These are phyloP conservation scores for Elmis aenea DNA, from an alignment of 2,888 invertebrate species.

Conservation along the genomic window DNA sequence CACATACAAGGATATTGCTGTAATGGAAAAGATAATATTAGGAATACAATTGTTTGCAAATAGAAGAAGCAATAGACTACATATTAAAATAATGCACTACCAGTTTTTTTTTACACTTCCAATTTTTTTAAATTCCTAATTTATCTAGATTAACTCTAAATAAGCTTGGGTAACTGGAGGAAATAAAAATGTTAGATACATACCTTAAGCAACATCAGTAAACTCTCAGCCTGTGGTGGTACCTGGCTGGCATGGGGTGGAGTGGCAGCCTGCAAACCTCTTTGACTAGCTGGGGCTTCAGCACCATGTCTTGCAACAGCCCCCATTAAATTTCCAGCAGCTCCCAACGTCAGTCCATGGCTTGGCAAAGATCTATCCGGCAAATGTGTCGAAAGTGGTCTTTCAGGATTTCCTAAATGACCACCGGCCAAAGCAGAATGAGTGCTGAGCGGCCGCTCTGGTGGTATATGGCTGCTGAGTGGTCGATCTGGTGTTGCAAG, in stretches of 20 bases:
- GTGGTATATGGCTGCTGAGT: constrained; percentile 26
- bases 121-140: too few species aligned
- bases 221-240: constrained; percentile 76
- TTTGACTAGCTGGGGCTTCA: constrained; percentile 51
- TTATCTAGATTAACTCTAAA: too few species aligned
- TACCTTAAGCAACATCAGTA: constrained; percentile 72
- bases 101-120: too few species aligned
- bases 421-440: constrained; percentile 33
- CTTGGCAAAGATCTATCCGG: constrained; percentile 33
- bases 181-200: constrained; percentile 27
- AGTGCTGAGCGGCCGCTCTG: constrained; percentile 36
- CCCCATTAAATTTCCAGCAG: constrained; percentile 44
- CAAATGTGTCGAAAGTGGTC: constrained; percentile 24
- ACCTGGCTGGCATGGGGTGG: constrained; percentile 75
- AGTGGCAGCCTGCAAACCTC: constrained; percentile 52
- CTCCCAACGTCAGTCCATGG: constrained; percentile 44
- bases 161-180: too few species aligned
- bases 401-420: constrained; percentile 34
- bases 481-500: constrained; percentile 31
- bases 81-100: too few species aligned
- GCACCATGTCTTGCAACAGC: constrained; percentile 46
- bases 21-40: constrained; percentile 29
- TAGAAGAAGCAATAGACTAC: too few species aligned
- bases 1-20: constrained; percentile 96
- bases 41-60: too few species aligned